Evolutionary conservation across 2,113 vertebrate species (phyloP), one percentile per base, ranked within the genome.

Genomic region (Atrichornis clamosus): DNA sequence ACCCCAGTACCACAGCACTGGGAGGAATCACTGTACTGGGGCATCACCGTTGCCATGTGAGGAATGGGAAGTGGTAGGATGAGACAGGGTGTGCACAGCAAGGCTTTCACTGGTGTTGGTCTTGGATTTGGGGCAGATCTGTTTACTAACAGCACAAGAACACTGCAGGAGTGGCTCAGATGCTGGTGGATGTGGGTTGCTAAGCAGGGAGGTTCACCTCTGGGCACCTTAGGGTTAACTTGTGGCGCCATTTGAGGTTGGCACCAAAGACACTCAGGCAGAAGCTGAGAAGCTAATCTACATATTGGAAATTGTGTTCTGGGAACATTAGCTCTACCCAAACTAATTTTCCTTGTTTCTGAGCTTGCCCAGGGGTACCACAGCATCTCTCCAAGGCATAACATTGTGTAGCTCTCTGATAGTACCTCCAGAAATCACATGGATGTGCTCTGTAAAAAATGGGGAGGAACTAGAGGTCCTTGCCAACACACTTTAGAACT

Each of bases 401-500:
- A 67, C 63, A 46, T 18, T 42, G 59, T 86, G 32, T 75, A 70
- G 41, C 42, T 62, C 49, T 35, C 59, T 59, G 68, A 55, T 83
- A 76, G 67, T 91, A 85, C 82, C 91, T 88, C 74, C 47, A 91
- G 90, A 91, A 90, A 75, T 91, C 87, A 73, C 69, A 86, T 74
- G 89, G 83, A 87, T 84, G 23, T 73, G 52, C 64, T 74, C 68
- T 86, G 65, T 72, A 93, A 89, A 94, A 96, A 94, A 82, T 75
- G 86, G 90, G 88, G 92, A 92, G 73, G 79, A 94, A 78, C 73
- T 92, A 89, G 87, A 91, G 93, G 90, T 72, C 72, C 76, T 92
- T 96, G 95, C 93, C 92, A 96, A 74, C 28, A 95, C 64, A 64
- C 92, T 95, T 93, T 88, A 90, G 73, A 96, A 53, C 89, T 80